Conservation (phyloP, 2,888 invertebrate species). For the Lithodes maja region DNA sequence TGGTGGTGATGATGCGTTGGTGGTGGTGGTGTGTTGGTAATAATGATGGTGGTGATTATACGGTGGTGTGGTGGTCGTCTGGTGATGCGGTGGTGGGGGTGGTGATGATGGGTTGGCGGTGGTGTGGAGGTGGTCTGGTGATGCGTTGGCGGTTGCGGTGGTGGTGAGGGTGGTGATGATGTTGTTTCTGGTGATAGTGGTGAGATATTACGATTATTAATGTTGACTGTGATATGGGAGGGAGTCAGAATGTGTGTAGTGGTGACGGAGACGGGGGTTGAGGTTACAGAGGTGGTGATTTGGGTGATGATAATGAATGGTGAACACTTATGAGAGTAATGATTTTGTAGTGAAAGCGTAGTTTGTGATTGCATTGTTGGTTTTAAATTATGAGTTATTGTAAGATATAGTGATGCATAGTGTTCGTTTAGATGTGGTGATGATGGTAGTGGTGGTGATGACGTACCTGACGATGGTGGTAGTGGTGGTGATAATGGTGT, state of each 20-base stretch:
- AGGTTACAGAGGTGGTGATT: neutral
- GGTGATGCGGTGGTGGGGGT: neutral
- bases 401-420: neutral
- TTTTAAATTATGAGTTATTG: neutral
- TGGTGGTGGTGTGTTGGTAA: neutral
- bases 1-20: constrained; percentile 21
- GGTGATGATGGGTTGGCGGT: neutral
- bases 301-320: neutral
- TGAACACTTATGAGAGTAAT: neutral
- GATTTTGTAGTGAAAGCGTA: neutral
- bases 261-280: neutral
- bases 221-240: neutral
- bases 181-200: neutral
- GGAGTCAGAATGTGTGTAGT: neutral
- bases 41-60: neutral
- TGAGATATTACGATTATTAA: neutral
- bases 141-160: neutral
- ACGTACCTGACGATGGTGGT: neutral
- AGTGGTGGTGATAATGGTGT: neutral
- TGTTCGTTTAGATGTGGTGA: neutral
- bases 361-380: neutral
- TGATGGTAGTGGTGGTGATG: constrained; percentile 6
- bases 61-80: neutral
- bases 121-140: neutral
- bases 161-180: neutral